phyloP scores from a whole-genome alignment of 2,113 vertebrate species.

The Haemorhous mexicanus region DNA sequence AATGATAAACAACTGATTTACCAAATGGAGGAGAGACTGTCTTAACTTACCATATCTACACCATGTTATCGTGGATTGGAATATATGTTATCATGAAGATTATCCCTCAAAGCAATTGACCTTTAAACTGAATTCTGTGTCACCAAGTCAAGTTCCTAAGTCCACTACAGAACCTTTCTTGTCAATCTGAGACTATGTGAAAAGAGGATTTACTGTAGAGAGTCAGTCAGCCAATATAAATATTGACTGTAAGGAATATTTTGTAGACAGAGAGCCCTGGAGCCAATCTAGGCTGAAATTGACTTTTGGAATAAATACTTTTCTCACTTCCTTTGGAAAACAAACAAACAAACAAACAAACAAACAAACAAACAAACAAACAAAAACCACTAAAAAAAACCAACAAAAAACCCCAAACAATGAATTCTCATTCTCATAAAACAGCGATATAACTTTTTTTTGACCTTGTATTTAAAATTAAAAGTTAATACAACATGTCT shows the following conservation, averaged over 20 bases:
- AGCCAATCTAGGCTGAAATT: not conserved
- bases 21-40: not conserved
- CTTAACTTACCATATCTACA: not conserved
- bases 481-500: not conserved
- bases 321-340: not conserved
- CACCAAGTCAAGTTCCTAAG: not conserved
- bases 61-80: not conserved
- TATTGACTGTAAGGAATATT: not conserved
- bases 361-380: too few relatives aligned
- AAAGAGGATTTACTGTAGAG: not conserved
- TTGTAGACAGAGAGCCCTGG: not conserved
- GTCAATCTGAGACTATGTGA: not conserved
- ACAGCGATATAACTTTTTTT: not conserved
- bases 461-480: not conserved
- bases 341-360: too few relatives aligned
- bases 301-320: not conserved
- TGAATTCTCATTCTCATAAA: not conserved
- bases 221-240: not conserved
- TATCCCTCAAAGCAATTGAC: not conserved
- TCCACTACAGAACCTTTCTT: not conserved
- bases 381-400: too few relatives aligned
- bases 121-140: not conserved
- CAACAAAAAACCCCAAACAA: too few relatives aligned
- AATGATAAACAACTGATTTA: not conserved
- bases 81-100: not conserved